Evolutionary conservation across 1,140 invertebrate genomes (phyloP), one percentile per base, ranked within the genome.

Genomic region (Atta colombica): DNA sequence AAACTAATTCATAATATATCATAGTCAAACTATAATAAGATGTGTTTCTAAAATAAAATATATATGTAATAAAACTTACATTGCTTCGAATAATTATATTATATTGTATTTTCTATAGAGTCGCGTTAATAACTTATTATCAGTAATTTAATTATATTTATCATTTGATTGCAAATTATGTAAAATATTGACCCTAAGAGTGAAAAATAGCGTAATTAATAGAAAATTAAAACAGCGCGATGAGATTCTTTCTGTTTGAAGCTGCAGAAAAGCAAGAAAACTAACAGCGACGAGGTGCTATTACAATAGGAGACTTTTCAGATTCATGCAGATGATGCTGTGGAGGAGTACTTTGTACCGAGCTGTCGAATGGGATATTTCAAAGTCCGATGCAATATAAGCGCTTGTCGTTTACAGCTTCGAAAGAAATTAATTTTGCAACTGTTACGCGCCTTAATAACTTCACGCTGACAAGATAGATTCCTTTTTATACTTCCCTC

Each of bases 381-480:
- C 75, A 91, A 91, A 91, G 89, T 91, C 87, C 89, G 63, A 91
- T 91, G 90, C 89, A 91, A 91, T 90, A 91, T 90, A 87, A 77
- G 75, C 85, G 88, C 74, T 84, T 87, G 88, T 89, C 85, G 84
- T 21, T 45, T 51, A 49, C 31, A 14, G 84, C 58, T 66, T 65
- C 12, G 58, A 86, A 90, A 88, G 86, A 85, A 86, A 58, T 88
- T 90, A 90, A 84, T 90, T 88, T 88, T 75, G 45, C 77, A 61
- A 82, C 55, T 63, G 49, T 53, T 39, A 77, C 39, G 31, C 78
- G 63, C 84, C 89, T 88, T 90, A 90, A 91, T 90, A 87, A 91
- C 65, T 85, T 53, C 55, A 53, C 66, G 49, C 82, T 21, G 82
- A 68, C 65, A 91, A 91, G 89, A 91, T 90, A 86, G 66, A 88